Percentiles rank a stretch among this genome's conserved stretches.
phyloP scores from a whole-genome alignment of 2,797 vertebrate genomes.

The Schizopygopsis pylzovi region DNA sequence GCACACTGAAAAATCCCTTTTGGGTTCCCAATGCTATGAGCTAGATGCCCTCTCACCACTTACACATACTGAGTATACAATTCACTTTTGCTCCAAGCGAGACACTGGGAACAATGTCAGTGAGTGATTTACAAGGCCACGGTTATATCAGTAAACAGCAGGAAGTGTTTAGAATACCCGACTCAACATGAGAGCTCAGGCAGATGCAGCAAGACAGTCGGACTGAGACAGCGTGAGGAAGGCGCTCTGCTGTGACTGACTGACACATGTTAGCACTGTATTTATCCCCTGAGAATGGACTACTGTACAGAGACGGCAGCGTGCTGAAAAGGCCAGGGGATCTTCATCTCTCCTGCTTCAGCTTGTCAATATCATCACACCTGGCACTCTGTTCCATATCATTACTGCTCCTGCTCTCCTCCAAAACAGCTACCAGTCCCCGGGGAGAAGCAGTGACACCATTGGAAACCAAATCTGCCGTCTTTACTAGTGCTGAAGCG shows the following conservation, averaged over 20 bases:
- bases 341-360: conserved; percentile 69
- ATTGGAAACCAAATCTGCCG: conserved; percentile 35
- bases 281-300: conserved; percentile 41
- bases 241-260: conserved; percentile 42
- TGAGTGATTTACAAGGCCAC: conserved; percentile 45
- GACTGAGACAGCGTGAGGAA: conserved; percentile 33
- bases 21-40: background rate
- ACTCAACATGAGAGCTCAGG: conserved; percentile 35
- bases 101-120: conserved; percentile 21
- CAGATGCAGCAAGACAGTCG: conserved; percentile 34
- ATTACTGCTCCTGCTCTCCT: conserved; percentile 72
- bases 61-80: background rate
- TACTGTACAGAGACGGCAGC: conserved; percentile 40
- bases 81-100: conserved; percentile 37
- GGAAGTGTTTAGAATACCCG: conserved; percentile 33
- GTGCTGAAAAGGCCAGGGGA: conserved; percentile 73
- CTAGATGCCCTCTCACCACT: conserved; percentile 12
- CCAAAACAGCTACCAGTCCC: conserved; percentile 59
- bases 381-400: conserved; percentile 67
- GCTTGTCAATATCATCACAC: conserved; percentile 73
- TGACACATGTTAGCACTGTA: conserved; percentile 42
- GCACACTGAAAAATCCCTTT: conserved; percentile 3
- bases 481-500: conserved; percentile 46
- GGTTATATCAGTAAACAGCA: conserved; percentile 45
- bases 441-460: conserved; percentile 48